Base-by-base conservation (phyloP, 2,888 invertebrate genomes). In the Gymnosoma rotundatum region DNA sequence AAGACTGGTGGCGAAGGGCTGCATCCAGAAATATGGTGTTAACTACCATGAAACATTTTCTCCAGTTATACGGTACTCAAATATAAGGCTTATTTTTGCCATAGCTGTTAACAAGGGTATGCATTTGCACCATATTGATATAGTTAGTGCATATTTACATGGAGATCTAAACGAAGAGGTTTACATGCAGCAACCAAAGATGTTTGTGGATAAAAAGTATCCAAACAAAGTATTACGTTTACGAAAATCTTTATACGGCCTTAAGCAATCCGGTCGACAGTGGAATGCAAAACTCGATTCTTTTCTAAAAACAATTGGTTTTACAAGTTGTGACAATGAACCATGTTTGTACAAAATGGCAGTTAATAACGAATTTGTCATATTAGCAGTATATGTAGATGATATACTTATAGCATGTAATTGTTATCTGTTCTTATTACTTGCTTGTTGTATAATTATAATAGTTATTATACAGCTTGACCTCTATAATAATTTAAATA, bases 61-160 rank as follows among this genome's bases (percentile, higher is more conserved):
- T 64, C 89, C 90, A 16, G 89, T 90, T 0, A 88, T 86, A 12
- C 85, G 83, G 76, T 87, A 86, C 72, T 20, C 54, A 54, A 78
- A 54, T 6, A 70, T 78, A 32, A 25, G 64, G 32, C 54, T 78
- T 32, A 1, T 78, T 38, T 64, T 63, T 16, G 70, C 78, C 9
- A n/a, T 78, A 20, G 70, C 78, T 6, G 58, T 56, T 1, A 45
- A 76, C 2, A 36, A 58, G 9, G 21, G 32, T 36, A 21, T 76
- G 20, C 12, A 76, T 25, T 67, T 76, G 7, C 58, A 75, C 25
- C 74, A 76, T 3, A 42, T 58, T 1, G 66, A 75, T 32, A 21
- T 73, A 16, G 48, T 36, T 18, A 76, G 36, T 7, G 76, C 76
- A 66, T 75, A 75, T 60, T 50, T 76, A 38, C 58, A 76, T 42